A percentile compares a stretch with the other conserved stretches of the same genome.
phyloP scores from a whole-genome alignment of 2,888 invertebrate genomes.

The Copidosoma aretas region DNA sequence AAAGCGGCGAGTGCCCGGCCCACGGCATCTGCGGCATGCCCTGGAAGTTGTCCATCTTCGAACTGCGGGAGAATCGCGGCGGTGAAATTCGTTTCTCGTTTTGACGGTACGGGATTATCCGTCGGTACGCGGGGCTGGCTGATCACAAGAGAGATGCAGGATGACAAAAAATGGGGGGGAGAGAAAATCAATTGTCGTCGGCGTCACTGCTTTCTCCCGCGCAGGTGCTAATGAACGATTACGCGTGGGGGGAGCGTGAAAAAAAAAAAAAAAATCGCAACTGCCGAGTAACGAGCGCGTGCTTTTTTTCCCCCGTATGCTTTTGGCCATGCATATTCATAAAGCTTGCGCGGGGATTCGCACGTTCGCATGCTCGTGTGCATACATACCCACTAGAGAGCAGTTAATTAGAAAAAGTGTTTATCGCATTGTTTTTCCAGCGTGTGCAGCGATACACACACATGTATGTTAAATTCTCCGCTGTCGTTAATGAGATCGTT shows the following conservation, averaged over 20 bases:
- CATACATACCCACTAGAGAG: slow-evolving; percentile 1
- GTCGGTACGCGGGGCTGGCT: no score
- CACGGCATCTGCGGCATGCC: slow-evolving; percentile 60
- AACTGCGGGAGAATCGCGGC: slow-evolving; percentile 49
- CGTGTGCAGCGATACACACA: slow-evolving; percentile 3
- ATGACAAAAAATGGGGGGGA: no score
- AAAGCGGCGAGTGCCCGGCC: slow-evolving; percentile 62
- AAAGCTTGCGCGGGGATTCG: no score
- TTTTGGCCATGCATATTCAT: slow-evolving; percentile 18
- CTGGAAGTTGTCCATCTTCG: slow-evolving; percentile 61
- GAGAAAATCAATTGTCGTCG: slow-evolving; percentile 11
- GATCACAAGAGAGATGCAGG: no score
- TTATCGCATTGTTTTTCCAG: slow-evolving; percentile 29
- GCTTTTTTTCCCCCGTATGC: slow-evolving; percentile 14
- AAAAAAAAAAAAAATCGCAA: slow-evolving; percentile 6
- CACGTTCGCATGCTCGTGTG: neutral
- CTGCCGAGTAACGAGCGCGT: neutral
- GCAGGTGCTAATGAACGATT: slow-evolving; percentile 15
- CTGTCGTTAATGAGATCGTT: slow-evolving; percentile 33
- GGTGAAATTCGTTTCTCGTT: no score
- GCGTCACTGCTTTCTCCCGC: slow-evolving; percentile 18
- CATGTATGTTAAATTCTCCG: slow-evolving; percentile 2
- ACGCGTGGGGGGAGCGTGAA: slow-evolving; percentile 8
- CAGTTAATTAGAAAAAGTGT: slow-evolving; percentile 31
- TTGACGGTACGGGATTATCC: no score